Evolutionary conservation across 2,888 invertebrate species (phyloP), one percentile per base, ranked within the genome.

Genomic region (Dexiosoma caninum): DNA sequence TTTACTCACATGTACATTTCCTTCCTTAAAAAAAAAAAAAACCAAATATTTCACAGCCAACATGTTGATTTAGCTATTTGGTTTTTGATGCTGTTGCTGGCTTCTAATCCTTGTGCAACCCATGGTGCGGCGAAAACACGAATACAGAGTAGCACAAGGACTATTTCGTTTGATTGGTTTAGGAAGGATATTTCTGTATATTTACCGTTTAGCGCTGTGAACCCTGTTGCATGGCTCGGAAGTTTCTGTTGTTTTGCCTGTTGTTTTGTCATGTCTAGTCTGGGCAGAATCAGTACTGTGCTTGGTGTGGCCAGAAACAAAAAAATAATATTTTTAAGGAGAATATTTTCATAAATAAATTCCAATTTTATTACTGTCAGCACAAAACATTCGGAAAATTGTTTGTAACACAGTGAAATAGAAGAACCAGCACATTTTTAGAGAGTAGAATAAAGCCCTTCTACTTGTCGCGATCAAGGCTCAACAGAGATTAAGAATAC

Each of bases 111-210:
- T 79, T 70, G 44, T 75, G 70, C 75, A 79, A 53, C 46, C 42
- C 27, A 14, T 57, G 42, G n/a, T 44, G 49, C 42, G 14, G 37
- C 57, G 32, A 59, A 32, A 49, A 60, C 27, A 27, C 3, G 27
- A 27, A 37, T 53, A 16, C 12, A 32, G 12, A 30, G 27, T 27
- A 27, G 21, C 49, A 19, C 2, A 21, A 53, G 14, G 40, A 57
- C 83, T 85, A 84, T 85, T 85, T 83, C 84, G 77, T 49, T 72
- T 85, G 87, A 87, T 87, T 85, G 86, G 87, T 87, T 88, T 86
- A 88, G 87, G 88, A 88, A 88, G 87, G 87, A 87, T 85, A 85
- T 85, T 85, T 86, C 85, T 85, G 70, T 78, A 85, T 85, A 85
- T 87, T 87, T 86, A 86, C 87, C 85, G 83, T 72, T 79, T 82